Evolutionary conservation across 2,888 invertebrate genomes (phyloP).

Genomic region (Epistrophe grossulariae): DNA sequence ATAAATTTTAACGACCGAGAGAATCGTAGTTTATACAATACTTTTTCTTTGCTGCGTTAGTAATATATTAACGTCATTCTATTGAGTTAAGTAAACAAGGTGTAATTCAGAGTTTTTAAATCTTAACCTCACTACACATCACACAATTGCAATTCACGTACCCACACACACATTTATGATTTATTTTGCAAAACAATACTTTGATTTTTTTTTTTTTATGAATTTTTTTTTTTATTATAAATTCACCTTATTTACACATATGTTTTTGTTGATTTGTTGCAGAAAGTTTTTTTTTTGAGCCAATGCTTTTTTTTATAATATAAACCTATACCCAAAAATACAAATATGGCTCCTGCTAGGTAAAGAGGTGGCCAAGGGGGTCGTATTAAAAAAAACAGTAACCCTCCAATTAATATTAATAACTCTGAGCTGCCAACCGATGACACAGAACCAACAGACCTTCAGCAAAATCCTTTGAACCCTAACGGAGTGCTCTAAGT

Average conservation of each 20-base stretch:
- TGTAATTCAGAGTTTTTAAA: not conserved
- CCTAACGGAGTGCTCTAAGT: not conserved
- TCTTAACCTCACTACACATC: not conserved
- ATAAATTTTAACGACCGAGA: not conserved
- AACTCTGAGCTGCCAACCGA: not conserved
- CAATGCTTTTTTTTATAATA: no score
- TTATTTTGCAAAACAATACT: not conserved
- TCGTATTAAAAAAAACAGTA: not conserved
- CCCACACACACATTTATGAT: conserved; percentile 1
- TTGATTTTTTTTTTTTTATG: not conserved
- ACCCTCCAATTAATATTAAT: not conserved
- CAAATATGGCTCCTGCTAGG: not conserved
- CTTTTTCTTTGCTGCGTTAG: not conserved
- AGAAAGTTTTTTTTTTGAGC: no score
- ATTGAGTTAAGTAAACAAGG: not conserved
- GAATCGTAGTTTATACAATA: not conserved
- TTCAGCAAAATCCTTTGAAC: not conserved
- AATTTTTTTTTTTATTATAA: no score
- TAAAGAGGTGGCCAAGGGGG: not conserved
- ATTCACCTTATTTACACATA: no score
- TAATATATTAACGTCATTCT: not conserved
- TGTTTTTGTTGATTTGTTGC: no score
- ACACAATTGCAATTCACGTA: not conserved
- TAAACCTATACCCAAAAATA: no score
- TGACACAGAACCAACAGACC: not conserved